Evolutionary conservation across 2,888 invertebrate genomes (phyloP).

Genomic region (Rhaphigaster nebulosa): DNA sequence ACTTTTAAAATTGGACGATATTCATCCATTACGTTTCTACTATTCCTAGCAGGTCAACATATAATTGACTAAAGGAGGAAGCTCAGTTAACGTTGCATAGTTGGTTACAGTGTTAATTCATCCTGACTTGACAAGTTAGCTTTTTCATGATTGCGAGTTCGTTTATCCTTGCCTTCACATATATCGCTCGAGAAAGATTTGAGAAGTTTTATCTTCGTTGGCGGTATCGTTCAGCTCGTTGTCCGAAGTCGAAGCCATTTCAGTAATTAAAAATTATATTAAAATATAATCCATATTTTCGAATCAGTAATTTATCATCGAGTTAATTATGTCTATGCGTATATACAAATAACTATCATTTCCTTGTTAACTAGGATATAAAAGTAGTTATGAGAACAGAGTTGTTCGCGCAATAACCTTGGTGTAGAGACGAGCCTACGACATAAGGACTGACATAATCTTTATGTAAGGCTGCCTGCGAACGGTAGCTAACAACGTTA

Average conservation of each 20-base stretch:
- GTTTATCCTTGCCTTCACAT: background rate
- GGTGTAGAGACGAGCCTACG: constrained; percentile 28
- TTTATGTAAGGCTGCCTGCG: constrained; percentile 27
- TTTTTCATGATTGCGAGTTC: no score
- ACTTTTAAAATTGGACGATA: no score
- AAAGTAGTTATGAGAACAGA: background rate
- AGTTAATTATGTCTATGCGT: background rate
- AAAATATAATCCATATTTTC: background rate
- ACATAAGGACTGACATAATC: constrained; percentile 30
- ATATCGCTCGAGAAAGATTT: background rate
- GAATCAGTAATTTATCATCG: background rate
- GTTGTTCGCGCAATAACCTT: constrained; percentile 2
- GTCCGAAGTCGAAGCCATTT: background rate
- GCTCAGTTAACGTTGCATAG: background rate
- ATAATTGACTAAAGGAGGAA: no score
- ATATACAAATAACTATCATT: background rate
- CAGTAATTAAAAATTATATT: background rate
- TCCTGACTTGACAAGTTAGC: background rate
- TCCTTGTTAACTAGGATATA: background rate
- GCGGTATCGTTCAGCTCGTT: background rate
- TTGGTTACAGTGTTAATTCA: background rate
- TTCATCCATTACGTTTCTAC: no score
- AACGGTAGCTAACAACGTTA: constrained; percentile 19
- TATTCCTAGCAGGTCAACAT: no score
- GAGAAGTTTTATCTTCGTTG: background rate